A percentile compares a stretch with the other conserved stretches of the same genome.
Evolutionary conservation across 2,113 vertebrate species (phyloP).

Genomic region (Elgaria multicarinata): DNA sequence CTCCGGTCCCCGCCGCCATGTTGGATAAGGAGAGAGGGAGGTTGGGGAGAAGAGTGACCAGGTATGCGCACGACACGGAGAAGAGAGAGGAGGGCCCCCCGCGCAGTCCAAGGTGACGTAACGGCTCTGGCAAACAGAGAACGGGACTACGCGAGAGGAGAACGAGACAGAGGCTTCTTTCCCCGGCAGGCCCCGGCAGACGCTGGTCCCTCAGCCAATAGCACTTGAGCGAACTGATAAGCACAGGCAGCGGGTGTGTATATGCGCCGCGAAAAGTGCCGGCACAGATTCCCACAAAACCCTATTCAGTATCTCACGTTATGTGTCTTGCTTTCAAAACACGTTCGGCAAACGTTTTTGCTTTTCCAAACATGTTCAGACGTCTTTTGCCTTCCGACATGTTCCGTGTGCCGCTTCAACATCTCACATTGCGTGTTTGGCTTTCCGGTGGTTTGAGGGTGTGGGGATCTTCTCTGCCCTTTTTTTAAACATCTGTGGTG

Average conservation of each 20-base stretch:
- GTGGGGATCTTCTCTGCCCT: background rate
- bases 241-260: background rate
- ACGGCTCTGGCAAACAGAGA: background rate
- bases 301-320: background rate
- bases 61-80: background rate
- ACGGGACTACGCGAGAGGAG: background rate
- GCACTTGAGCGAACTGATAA: background rate
- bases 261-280: too few relatives aligned
- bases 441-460: background rate
- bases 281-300: background rate
- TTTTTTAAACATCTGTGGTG: background rate
- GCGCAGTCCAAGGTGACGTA: background rate
- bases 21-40: background rate
- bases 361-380: too few relatives aligned
- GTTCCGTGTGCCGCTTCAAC: too few relatives aligned
- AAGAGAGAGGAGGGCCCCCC: too few relatives aligned
- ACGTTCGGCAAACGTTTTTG: too few relatives aligned
- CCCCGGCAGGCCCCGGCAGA: background rate
- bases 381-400: too few relatives aligned
- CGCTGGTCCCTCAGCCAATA: background rate
- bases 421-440: background rate
- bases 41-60: conserved; percentile 29
- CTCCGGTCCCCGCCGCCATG: conserved; percentile 90
- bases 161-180: background rate
- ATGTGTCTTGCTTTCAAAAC: background rate